Evolutionary conservation across 2,888 invertebrate genomes (phyloP).

Genomic region (Nycteola revayana): DNA sequence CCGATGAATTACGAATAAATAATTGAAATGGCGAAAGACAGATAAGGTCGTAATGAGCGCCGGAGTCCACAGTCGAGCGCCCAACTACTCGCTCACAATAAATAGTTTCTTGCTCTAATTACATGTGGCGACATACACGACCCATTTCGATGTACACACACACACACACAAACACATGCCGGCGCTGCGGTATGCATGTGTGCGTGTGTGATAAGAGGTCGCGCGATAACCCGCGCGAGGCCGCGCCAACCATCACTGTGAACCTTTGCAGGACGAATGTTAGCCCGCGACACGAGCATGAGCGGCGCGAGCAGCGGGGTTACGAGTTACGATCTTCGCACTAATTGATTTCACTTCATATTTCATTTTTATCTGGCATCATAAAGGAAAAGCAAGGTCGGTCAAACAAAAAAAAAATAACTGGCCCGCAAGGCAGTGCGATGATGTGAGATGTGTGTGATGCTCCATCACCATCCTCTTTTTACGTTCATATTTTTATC

Average conservation of each 20-base stretch:
- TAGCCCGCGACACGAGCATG: neutral
- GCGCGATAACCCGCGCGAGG: slow-evolving; percentile 53
- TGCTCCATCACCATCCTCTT: too few relatives aligned
- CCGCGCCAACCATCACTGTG: slow-evolving; percentile 19
- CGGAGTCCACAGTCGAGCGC: slow-evolving; percentile 1
- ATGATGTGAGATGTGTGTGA: too few relatives aligned
- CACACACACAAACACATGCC: slow-evolving; percentile 10
- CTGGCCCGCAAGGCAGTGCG: too few relatives aligned
- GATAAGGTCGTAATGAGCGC: slow-evolving; percentile 14
- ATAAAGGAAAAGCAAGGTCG: too few relatives aligned
- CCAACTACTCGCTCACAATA: slow-evolving; percentile 30
- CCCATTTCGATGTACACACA: slow-evolving; percentile 41
- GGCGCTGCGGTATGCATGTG: slow-evolving; percentile 15
- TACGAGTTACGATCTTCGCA: too few relatives aligned
- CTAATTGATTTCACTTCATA: too few relatives aligned
- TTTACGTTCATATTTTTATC: too few relatives aligned
- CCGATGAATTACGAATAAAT: slow-evolving; percentile 11
- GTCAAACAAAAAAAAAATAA: too few relatives aligned
- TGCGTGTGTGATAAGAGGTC: slow-evolving; percentile 55
- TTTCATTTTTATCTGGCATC: too few relatives aligned
- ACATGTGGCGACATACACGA: slow-evolving; percentile 50
- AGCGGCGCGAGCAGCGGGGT: neutral
- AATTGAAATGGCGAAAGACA: slow-evolving; percentile 7
- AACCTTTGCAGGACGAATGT: slow-evolving; percentile 7
- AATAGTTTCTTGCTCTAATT: slow-evolving; percentile 57